Evolutionary conservation across 2,113 vertebrate genomes (phyloP).

Genomic region (Micronycteris hirsuta): DNA sequence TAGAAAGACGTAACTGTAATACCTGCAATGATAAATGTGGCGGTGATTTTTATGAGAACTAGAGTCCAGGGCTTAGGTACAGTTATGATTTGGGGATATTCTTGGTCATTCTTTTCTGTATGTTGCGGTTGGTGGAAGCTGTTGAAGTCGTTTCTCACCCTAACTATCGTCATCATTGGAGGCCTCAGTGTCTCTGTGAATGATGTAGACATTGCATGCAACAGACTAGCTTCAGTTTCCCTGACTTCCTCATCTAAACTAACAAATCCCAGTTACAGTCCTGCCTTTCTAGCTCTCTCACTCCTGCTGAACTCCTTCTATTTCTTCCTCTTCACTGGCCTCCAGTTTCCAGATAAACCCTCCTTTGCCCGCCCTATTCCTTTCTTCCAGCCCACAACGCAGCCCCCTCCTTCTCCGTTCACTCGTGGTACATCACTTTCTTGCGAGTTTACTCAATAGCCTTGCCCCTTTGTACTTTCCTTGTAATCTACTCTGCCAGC

Average conservation of each 20-base stretch:
- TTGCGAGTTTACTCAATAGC: not conserved
- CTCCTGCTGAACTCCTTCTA: fast-evolving
- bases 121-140: not conserved
- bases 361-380: not conserved
- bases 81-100: not conserved
- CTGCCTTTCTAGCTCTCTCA: not conserved
- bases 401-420: not conserved
- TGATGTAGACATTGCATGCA: not conserved
- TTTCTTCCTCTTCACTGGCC: not conserved
- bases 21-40: not conserved
- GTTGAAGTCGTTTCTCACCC: not conserved
- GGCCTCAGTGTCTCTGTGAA: not conserved
- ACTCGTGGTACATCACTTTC: not conserved
- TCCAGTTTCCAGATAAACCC: not conserved
- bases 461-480: not conserved
- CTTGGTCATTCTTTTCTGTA: not conserved
- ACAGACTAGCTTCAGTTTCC: not conserved
- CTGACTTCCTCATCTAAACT: not conserved
- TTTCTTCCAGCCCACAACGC: fast-evolving
- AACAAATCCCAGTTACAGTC: not conserved
- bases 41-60: not conserved
- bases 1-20: not conserved
- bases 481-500: not conserved
- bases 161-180: fast-evolving
- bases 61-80: not conserved